Base-by-base conservation (phyloP, 2,797 vertebrate species). In the Amphiprion clarkii region DNA sequence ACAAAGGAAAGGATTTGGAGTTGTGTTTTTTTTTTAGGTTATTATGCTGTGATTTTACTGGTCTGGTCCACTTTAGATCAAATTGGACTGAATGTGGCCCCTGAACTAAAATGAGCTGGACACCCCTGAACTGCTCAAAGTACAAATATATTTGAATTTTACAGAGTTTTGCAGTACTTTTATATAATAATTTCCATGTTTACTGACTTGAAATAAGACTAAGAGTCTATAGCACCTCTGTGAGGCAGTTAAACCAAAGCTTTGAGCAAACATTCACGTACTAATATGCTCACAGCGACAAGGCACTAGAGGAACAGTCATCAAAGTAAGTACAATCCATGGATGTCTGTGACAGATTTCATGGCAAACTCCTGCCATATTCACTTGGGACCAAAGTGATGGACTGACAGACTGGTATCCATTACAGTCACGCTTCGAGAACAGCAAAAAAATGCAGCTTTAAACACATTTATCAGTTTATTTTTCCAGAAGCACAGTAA, bases 261-360 rank as follows among this genome's bases (percentile, higher is more conserved):
- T 58, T 51, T 44, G 14, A 46, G 39, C 3, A 14, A 48, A 59
- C 3, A 1, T 67, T 65, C 65, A 60, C 55, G 70, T 11, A 27
- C n/a, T 31, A 67, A 60, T 23, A 71, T 48, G 57, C 39, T 72
- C 42, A 66, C 55, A 75, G 59, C 52, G 53, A 81, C 61, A 63
- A 58, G 60, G 21, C 76, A 57, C 27, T 21, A 14, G 54, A 63
- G 49, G 44, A 60, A 64, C 66, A 60, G 49, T 49, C 51, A 27
- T 79, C 53, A 77, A 42, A 63, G 70, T 33, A 64, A 49, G 56
- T 14, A n/a, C 21, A 60, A 42, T 64, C 55, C 23, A 17, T 6
- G 7, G 39, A 48, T 6, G 13, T 62, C 17, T 39, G 29, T 29
- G 51, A 13, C 36, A 74, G 31, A 67, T 74, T 46, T 49, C 33